Evolutionary conservation across 2,113 vertebrate genomes (phyloP).

Genomic region (Tyrannus savana): DNA sequence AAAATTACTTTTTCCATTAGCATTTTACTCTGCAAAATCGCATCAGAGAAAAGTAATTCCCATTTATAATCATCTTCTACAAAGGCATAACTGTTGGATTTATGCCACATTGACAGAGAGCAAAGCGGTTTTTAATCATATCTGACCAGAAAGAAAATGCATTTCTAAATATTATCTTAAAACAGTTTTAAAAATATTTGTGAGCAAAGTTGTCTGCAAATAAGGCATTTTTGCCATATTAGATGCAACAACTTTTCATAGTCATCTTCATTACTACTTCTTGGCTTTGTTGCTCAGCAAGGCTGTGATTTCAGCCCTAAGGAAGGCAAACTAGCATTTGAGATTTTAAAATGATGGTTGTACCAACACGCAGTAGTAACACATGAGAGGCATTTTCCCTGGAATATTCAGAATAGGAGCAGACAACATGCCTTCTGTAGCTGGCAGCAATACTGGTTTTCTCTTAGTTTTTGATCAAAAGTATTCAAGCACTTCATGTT

Average conservation of each 20-base stretch:
- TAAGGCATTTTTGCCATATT: neutral
- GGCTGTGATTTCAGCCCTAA: neutral
- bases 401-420: neutral
- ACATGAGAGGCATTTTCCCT: neutral
- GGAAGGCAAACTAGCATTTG: neutral
- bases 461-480: constrained; percentile 23
- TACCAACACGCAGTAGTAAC: neutral
- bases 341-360: neutral
- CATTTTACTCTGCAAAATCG: neutral
- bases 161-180: neutral
- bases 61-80: neutral
- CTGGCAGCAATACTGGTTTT: neutral
- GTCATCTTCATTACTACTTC: neutral
- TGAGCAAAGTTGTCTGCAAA: neutral
- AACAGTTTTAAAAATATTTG: neutral
- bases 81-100: neutral
- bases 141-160: neutral
- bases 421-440: neutral
- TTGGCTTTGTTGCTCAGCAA: neutral
- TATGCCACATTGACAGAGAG: neutral
- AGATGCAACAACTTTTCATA: neutral
- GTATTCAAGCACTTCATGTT: constrained; percentile 5
- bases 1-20: neutral
- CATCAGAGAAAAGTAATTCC: neutral
- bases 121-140: neutral